A percentile compares a stretch with the other conserved stretches of the same genome.
These are phyloP conservation scores for Busseola fusca DNA, from an alignment of 2,888 invertebrate species.

Conservation along the genomic window DNA sequence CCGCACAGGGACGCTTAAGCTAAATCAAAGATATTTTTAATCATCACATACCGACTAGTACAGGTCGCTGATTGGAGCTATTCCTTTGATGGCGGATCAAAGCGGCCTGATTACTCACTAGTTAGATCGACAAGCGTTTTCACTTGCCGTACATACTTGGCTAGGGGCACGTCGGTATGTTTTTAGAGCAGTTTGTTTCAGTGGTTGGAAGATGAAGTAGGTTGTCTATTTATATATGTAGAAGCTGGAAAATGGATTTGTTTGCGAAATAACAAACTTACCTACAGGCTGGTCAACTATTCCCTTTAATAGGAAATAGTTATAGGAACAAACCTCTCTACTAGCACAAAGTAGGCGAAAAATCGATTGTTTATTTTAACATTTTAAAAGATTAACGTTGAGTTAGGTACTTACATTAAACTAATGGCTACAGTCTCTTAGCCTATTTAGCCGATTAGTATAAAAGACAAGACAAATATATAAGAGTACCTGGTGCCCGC, in stretches of 20 bases:
- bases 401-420: no score
- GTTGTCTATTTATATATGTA: not conserved
- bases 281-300: not conserved
- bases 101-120: slow-evolving; percentile 70
- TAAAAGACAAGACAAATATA: no score
- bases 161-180: slow-evolving; percentile 1
- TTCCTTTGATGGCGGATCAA: slow-evolving; percentile 75
- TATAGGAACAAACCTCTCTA: not conserved
- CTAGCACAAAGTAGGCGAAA: not conserved
- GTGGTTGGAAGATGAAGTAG: not conserved
- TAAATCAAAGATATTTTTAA: slow-evolving; percentile 60
- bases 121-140: slow-evolving; percentile 52
- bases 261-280: not conserved
- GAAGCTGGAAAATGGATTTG: not conserved
- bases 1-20: not conserved
- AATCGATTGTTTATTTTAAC: not conserved
- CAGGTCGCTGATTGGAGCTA: slow-evolving; percentile 66
- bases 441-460: no score
- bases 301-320: not conserved
- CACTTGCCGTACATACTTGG: slow-evolving; percentile 32
- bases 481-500: no score
- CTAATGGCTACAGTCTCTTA: no score
- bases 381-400: no score
- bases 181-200: slow-evolving; percentile 10
- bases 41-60: slow-evolving; percentile 47